Base-by-base conservation (phyloP, 1,140 invertebrate genomes). In the Kradibia gibbosae region DNA sequence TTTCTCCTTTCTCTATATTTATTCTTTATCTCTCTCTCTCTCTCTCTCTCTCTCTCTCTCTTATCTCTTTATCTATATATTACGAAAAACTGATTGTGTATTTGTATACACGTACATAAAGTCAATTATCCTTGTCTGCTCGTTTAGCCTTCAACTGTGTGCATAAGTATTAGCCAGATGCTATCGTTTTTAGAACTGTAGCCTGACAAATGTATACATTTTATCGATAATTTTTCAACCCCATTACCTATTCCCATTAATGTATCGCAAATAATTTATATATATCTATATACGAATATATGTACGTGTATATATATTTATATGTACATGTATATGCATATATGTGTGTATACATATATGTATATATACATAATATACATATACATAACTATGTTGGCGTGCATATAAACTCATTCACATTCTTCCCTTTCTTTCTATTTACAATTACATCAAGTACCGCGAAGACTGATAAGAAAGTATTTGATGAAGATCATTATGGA, bases 91-190 rank as follows among this genome's bases (percentile, higher is more conserved):
- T n/a, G n/a, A n/a, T n/a, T n/a, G n/a, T n/a, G n/a, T n/a, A n/a
- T n/a, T n/a, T n/a, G n/a, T n/a, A n/a, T n/a, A n/a, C n/a, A n/a
- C n/a, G n/a, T n/a, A n/a, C n/a, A n/a, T n/a, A n/a, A n/a, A n/a
- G n/a, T n/a, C n/a, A n/a, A n/a, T n/a, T 36, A 53, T 80, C 3
- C 78, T 28, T 80, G 55, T 72, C 55, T 83, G 45, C 85, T 85
- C 85, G 82, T 88, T 84, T 90, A 89, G 87, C 87, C 88, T 91
- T 87, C 88, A 90, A 86, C 86, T 77, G 71, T 90, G 85, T 90
- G 89, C 89, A 91, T 88, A 88, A 89, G 89, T 86, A 85, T 90
- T 88, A 81, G 86, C 85, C 84, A 84, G 82, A 86, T 85, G 86
- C 82, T 88, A 83, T 86, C 84, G 82, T 87, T 86, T 83, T 88